Conservation (phyloP, 2,888 invertebrate genomes). For the Autographa pulchrina region DNA sequence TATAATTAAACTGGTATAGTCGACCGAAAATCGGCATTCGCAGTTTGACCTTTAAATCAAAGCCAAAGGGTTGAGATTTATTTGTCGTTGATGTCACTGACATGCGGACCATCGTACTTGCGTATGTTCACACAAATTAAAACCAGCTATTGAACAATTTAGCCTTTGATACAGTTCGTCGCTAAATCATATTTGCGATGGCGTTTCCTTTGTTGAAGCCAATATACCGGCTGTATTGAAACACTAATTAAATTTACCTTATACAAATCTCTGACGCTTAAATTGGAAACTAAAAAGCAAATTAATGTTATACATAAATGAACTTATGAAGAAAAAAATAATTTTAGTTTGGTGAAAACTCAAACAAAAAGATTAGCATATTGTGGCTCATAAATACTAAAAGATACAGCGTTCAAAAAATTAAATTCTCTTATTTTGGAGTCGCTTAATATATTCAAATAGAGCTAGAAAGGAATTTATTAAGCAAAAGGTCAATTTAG, state of each 20-base stretch:
- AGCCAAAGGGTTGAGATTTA: not conserved
- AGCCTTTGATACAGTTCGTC: constrained; percentile 82
- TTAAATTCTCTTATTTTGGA: no score
- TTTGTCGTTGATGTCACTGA: not conserved
- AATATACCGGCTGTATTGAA: constrained; percentile 79
- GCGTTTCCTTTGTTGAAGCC: constrained; percentile 76
- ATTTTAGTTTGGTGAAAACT: not conserved
- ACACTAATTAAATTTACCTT: constrained; percentile 77
- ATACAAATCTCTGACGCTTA: constrained; percentile 65
- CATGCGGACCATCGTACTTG: not conserved
- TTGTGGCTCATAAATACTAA: not conserved
- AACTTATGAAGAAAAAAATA: not conserved
- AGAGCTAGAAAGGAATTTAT: constrained; percentile 22
- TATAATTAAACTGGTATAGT: constrained; percentile 5
- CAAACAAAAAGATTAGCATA: not conserved
- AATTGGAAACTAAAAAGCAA: constrained; percentile 17
- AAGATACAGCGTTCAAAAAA: no score
- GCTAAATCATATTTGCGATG: constrained; percentile 81
- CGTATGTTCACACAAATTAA: constrained; percentile 25
- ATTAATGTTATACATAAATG: not conserved
- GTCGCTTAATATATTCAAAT: constrained; percentile 18
- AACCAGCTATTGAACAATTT: constrained; percentile 72
- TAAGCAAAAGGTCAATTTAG: constrained; percentile 23
- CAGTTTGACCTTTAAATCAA: not conserved
- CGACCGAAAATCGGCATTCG: not conserved